Evolutionary conservation across 2,113 vertebrate species (phyloP), one percentile per base, ranked within the genome.

Genomic region (Leptosomus discolor): DNA sequence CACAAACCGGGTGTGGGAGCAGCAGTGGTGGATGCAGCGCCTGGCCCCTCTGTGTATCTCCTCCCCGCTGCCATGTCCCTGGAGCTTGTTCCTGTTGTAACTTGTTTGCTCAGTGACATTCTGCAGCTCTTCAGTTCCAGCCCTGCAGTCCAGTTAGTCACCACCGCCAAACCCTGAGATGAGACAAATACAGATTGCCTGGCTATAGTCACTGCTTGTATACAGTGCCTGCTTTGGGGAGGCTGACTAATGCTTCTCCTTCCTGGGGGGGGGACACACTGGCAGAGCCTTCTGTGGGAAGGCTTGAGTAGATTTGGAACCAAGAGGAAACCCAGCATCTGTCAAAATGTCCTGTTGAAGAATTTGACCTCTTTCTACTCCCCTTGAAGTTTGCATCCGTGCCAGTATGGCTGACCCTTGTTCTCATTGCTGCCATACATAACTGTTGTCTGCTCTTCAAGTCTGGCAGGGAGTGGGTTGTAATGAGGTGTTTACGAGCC

Each of bases 131-230:
- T 56, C 56, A 19, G 69, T 41, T 83, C 61, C 58, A 90, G 86
- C 92, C 92, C 86, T 93, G 84, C 92, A 61, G 95, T 16, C 89
- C 84, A 3, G 50, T 96, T 92, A 92, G 91, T 95, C 84, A 94
- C 61, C 22, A 2, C 67, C 3, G 12, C 67, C 85, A 29, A 71
- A 29, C 37, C 56, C 61, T 1, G 13, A 46, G 58, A 61, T 30
- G 50, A 91, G 73, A 26, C 51, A 71, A 1, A 2, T 53, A 30
- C 12, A 34, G 34, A 36, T 53, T 60, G 64, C 69, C 73, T 61
- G 86, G 69, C 76, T 90, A 3, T 11, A 78, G 48, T 41, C 77
- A 16, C 69, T 73, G 80, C 69, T 71, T 18, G 0, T 8, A 18
- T n/a, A 18, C 51, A 39, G 36, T 32, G 53, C 77, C 41, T 79